Conservation (phyloP, 2,888 invertebrate genomes). For the Drosophila algonquin region DNA sequence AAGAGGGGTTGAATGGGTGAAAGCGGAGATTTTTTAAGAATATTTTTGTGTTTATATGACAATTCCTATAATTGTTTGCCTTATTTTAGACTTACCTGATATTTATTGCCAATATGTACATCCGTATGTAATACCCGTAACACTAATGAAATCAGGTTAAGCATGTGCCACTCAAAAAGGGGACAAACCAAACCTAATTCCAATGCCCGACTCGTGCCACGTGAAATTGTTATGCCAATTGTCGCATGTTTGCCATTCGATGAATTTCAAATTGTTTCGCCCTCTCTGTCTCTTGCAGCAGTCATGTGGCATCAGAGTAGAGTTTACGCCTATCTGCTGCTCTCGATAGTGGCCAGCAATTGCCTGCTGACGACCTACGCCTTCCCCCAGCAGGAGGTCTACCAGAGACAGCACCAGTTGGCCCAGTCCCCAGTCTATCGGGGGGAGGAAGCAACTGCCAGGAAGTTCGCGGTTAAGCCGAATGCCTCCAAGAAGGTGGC, state of each 20-base stretch:
- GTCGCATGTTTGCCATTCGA: neutral
- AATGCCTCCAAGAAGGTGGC: conserved; percentile 95
- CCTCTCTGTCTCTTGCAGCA: conserved; percentile 70
- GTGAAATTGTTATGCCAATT: conserved; percentile 65
- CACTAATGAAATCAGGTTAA: conserved; percentile 19
- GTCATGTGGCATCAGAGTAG: conserved; percentile 88
- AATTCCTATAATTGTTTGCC: neutral
- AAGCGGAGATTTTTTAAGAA: neutral
- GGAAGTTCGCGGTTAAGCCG: conserved; percentile 95
- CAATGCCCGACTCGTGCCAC: conserved; percentile 51
- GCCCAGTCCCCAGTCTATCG: conserved; percentile 78
- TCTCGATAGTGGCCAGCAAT: conserved; percentile 88
- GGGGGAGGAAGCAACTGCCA: conserved; percentile 63
- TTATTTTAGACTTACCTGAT: neutral
- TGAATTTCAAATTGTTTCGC: conserved; percentile 43
- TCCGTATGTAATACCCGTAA: neutral
- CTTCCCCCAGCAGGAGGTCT: conserved; percentile 86
- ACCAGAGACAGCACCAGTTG: conserved; percentile 73
- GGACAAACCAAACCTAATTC: conserved; percentile 37
- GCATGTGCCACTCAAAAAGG: conserved; percentile 22
- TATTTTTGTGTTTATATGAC: too few species aligned
- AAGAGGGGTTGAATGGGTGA: neutral
- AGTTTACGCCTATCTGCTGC: conserved; percentile 88
- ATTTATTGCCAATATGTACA: too few species aligned
- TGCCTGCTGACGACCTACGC: conserved; percentile 88